Evolutionary conservation across 2,888 invertebrate species (phyloP), one percentile per base, ranked within the genome.

Genomic region (Cartodere bifasciata): DNA sequence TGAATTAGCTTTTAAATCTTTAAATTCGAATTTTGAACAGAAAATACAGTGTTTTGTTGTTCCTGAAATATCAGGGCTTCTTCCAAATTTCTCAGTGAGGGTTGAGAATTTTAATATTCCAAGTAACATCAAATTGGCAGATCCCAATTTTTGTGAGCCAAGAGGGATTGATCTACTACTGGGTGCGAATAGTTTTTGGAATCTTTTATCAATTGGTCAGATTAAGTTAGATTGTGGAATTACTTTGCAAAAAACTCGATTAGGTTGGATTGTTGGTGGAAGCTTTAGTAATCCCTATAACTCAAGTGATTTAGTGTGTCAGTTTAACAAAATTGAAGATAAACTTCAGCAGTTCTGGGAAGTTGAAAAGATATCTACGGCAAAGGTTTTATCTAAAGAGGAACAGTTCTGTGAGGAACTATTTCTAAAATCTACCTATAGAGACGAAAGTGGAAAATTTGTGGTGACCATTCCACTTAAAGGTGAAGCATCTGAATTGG

Each of bases 101-200:
- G 7, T 7, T n/a, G 7, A 7, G n/a, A 20, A n/a, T 20, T n/a
- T 20, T 20, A 20, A 20, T 20, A 20, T 20, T 20, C 20, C 20
- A 7, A 20, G n/a, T 7, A 20, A 20, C n/a, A 7, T 20, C 7
- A 7, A 7, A n/a, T 20, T 20, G n/a, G 20, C 28, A 3, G 10
- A 28, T 2, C 28, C 28, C 7, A 22, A 2, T 23, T 28, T 17
- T 16, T n/a, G 3, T 2, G 4, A n/a, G 13, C 10, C 17, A n/a
- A 9, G 5, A 5, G 2, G 17, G 7, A 28, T 28, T 9, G 28
- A 28, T 28, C 12, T 28, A 4, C 2, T 28, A n/a, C 20, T 28
- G 12, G 28, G 28, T 7, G 28, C 20, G 9, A 20, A 28, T 17
- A 13, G 10, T 11, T 28, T 22, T 28, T 28, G 28, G 28, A 13